phyloP scores from a whole-genome alignment of 2,797 vertebrate genomes.

The Danio albolineatus region DNA sequence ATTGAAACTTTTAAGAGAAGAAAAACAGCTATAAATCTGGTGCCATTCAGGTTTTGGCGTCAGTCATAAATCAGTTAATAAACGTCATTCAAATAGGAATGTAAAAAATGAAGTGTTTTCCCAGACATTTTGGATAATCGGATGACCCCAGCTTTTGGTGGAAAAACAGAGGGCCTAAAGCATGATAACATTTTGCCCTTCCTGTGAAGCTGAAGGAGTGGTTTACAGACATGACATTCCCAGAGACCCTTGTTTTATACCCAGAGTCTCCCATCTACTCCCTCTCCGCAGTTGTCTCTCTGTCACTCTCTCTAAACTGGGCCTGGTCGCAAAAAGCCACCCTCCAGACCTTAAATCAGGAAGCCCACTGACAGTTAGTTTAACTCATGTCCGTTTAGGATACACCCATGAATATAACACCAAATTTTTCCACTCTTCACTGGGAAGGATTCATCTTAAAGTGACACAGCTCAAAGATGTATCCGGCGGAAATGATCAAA shows the following conservation, averaged over 20 bases:
- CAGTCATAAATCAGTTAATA: constrained; percentile 13
- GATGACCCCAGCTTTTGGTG: constrained; percentile 21
- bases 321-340: constrained; percentile 53
- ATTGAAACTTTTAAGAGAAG: background rate
- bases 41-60: background rate
- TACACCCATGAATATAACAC: constrained; percentile 58
- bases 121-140: constrained; percentile 24
- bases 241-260: background rate
- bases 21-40: constrained; percentile 25
- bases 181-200: constrained; percentile 60
- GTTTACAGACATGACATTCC: constrained; percentile 60
- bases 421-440: constrained; percentile 52
- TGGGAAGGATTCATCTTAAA: constrained; percentile 24
- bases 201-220: constrained; percentile 48
- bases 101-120: constrained; percentile 27
- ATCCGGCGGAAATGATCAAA: background rate
- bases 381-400: constrained; percentile 57
- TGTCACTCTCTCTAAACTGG: constrained; percentile 23
- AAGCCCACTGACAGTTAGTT: constrained; percentile 65
- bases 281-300: background rate
- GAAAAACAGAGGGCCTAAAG: constrained; percentile 56
- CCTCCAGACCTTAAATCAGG: constrained; percentile 58
- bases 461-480: background rate
- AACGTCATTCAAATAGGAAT: constrained; percentile 8
- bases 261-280: background rate